Evolutionary conservation across 2,113 vertebrate species (phyloP), one percentile per base, ranked within the genome.

Genomic region (Ceyx margarethae): DNA sequence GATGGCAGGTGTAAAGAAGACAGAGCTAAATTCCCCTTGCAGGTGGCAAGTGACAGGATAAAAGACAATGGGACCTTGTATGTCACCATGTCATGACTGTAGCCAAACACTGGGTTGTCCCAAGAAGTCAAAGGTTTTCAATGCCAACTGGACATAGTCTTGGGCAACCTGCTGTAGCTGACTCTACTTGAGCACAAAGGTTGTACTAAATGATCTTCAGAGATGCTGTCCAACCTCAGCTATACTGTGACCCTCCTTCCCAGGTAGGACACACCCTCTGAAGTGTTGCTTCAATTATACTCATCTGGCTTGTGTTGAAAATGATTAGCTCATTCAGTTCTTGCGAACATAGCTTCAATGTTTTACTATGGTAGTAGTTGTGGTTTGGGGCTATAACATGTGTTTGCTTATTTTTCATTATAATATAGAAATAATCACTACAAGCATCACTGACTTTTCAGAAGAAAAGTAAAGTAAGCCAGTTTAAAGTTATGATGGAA

Each of bases 71-170:
- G 42, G 37, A 37, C 37, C 37, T 37, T 37, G 37, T 37, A 37
- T 37, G 37, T 37, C 37, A 37, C 37, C 33, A 35, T 35, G 33
- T 35, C 33, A 35, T 48, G 15, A 25, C 3, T 57, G 16, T 73
- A 42, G 10, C 8, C 57, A 53, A 81, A 65, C 11, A 35, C 5
- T 25, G 22, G n/a, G 4, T 22, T 80, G 21, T 33, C n/a, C 21
- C 0, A 0, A 71, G 25, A 57, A 11, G 4, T 9, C 54, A 11
- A 67, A 15, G 25, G 29, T 16, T 43, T 28, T 74, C 16, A 18
- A 10, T 21, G 15, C 29, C 12, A 62, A 23, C 15, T n/a, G 48
- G 19, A 15, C 16, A 31, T 13, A 10, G 22, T 33, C 43, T 25
- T 64, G 19, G 33, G 54, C 5, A 87, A 46, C 7, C 25, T 76